A percentile compares a stretch with the other conserved stretches of the same genome.
Evolutionary conservation across 2,888 invertebrate species (phyloP).

Genomic region (Scaeva pyrastri): DNA sequence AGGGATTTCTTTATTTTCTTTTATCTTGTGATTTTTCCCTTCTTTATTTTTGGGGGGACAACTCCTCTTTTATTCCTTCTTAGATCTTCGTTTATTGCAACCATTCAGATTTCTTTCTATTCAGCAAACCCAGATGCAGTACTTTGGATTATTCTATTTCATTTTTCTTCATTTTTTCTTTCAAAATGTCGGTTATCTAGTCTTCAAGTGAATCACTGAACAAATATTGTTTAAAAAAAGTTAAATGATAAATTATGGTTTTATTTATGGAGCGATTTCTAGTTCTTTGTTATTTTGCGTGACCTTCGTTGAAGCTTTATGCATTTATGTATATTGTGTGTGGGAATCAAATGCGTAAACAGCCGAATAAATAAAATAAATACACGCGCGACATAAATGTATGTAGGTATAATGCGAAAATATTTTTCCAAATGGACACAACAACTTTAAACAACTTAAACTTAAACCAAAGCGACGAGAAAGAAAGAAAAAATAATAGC

Average conservation of each 20-base stretch:
- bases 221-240: slow-evolving; percentile 50
- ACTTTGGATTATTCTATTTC: slow-evolving; percentile 21
- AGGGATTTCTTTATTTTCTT: slow-evolving; percentile 41
- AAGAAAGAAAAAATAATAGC: slow-evolving; percentile 20
- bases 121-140: slow-evolving; percentile 62
- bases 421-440: slow-evolving; percentile 31
- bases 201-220: slow-evolving; percentile 56
- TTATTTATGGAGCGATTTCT: slow-evolving; percentile 51
- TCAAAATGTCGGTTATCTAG: slow-evolving; percentile 72
- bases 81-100: slow-evolving; percentile 3
- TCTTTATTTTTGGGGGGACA: slow-evolving; percentile 10
- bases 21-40: slow-evolving; percentile 30
- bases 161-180: slow-evolving; percentile 30
- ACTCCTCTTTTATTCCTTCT: slow-evolving; percentile 35
- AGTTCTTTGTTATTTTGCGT: slow-evolving; percentile 61
- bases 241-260: slow-evolving; percentile 26
- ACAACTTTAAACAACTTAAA: slow-evolving; percentile 40
- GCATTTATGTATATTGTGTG: slow-evolving; percentile 54
- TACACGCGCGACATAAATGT: slow-evolving; percentile 46
- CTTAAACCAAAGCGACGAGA: slow-evolving; percentile 10
- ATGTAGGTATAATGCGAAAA: slow-evolving; percentile 37
- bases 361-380: slow-evolving; percentile 39
- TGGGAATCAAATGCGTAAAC: slow-evolving; percentile 57
- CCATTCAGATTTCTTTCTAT: slow-evolving; percentile 28
- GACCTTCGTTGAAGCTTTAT: slow-evolving; percentile 67